A percentile compares a stretch with the other conserved stretches of the same genome.
Evolutionary conservation across 2,888 invertebrate species (phyloP).

Genomic region (Coecobrya sp.): DNA sequence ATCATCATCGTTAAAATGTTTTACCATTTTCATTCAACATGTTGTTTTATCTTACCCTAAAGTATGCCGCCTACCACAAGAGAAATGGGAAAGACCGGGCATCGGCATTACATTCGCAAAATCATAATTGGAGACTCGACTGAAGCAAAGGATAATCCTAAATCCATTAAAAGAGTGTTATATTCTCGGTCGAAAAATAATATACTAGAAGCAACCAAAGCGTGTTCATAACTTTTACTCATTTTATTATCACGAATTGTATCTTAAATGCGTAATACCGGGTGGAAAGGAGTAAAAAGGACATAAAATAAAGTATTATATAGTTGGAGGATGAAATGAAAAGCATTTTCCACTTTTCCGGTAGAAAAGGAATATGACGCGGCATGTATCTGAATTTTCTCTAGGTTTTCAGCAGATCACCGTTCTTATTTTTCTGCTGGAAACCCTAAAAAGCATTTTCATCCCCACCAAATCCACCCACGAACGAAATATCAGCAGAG

Average conservation of each 20-base stretch:
- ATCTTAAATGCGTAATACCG: slow-evolving; percentile 47
- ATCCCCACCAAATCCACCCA: slow-evolving; percentile 21
- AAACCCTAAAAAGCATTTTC: neutral
- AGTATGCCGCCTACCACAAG: neutral
- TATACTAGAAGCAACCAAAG: slow-evolving; percentile 24
- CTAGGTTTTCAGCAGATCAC: neutral
- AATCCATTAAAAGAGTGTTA: slow-evolving; percentile 68
- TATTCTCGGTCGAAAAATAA: neutral
- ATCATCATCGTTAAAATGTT: slow-evolving; percentile 57
- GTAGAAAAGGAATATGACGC: neutral
- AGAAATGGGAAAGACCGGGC: neutral
- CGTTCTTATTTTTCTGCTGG: neutral
- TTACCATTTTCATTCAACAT: slow-evolving; percentile 69
- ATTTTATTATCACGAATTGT: slow-evolving; percentile 50
- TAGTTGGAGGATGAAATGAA: slow-evolving; percentile 45
- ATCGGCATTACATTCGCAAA: slow-evolving; percentile 19
- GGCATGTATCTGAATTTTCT: too few relatives aligned
- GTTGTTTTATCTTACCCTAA: slow-evolving; percentile 14
- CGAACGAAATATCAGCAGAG: neutral
- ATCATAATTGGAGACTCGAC: slow-evolving; percentile 54
- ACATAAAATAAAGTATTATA: slow-evolving; percentile 61
- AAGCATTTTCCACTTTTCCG: slow-evolving; percentile 48
- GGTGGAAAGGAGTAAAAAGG: slow-evolving; percentile 53
- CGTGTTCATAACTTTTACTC: slow-evolving; percentile 67
- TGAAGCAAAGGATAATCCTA: slow-evolving; percentile 50